phyloP scores from a whole-genome alignment of 1,140 invertebrate genomes.

The Frieseomelitta varia region DNA sequence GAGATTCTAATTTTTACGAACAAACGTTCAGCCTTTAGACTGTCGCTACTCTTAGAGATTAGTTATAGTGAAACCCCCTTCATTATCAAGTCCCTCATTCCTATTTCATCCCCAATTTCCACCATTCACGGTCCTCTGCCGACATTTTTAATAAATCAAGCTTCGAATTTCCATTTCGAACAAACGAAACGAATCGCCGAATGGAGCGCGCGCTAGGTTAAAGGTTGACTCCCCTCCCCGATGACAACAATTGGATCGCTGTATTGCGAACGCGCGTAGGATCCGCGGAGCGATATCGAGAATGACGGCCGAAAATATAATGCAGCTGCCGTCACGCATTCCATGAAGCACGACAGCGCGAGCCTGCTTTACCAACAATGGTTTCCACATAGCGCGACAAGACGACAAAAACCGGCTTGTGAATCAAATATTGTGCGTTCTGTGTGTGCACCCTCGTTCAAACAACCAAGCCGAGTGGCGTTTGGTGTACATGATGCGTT shows the following conservation, averaged over 20 bases:
- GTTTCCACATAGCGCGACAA: not conserved
- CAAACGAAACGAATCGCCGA: not conserved
- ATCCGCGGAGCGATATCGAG: constrained; percentile 17
- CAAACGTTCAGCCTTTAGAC: too few species aligned
- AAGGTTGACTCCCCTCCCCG: too few species aligned
- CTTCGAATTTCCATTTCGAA: not conserved
- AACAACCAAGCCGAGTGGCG: not conserved
- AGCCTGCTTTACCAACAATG: constrained; percentile 28
- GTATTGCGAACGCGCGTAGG: not conserved
- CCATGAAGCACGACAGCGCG: not conserved
- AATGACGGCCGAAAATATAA: constrained; percentile 47
- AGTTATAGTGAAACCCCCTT: too few species aligned
- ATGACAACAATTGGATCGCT: not conserved
- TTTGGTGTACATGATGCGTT: not conserved
- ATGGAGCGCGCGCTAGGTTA: not conserved
- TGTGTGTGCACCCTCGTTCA: not conserved
- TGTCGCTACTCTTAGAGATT: too few species aligned
- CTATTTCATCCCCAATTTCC: too few species aligned
- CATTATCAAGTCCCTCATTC: too few species aligned
- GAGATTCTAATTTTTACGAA: too few species aligned
- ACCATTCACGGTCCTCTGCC: not conserved
- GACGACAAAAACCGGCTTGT: constrained; percentile 35
- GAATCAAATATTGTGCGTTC: constrained; percentile 43
- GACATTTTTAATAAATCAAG: not conserved
- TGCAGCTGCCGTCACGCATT: constrained; percentile 36